These are phyloP conservation scores for Dicerorhinus sumatrensis DNA, from an alignment of 2,113 vertebrate genomes.

Conservation along the genomic window DNA sequence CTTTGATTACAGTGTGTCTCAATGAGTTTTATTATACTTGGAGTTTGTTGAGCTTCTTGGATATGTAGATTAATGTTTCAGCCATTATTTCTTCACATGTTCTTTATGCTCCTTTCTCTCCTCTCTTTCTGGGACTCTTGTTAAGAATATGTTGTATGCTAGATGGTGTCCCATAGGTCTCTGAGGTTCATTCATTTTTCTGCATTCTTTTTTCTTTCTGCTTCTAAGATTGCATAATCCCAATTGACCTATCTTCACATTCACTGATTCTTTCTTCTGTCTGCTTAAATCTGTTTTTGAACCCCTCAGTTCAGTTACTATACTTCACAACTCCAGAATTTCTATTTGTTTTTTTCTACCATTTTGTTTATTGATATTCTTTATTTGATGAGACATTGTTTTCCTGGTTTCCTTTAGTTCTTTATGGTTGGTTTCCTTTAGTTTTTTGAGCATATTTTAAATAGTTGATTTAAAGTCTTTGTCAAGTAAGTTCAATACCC, in stretches of 20 bases:
- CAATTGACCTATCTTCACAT: neutral
- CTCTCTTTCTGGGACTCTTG: neutral
- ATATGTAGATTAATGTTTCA: neutral
- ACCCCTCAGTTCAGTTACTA: neutral
- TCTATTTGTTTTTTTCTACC: neutral
- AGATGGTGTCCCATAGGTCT: neutral
- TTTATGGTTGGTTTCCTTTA: neutral
- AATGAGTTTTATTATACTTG: neutral
- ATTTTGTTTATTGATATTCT: neutral
- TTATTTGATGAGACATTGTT: neutral
- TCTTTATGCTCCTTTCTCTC: neutral
- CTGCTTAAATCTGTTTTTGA: neutral
- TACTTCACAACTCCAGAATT: neutral
- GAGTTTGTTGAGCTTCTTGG: neutral
- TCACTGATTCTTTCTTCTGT: neutral
- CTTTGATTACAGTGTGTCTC: neutral
- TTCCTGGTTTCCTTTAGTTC: neutral
- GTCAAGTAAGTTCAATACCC: neutral
- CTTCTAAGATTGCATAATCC: neutral
- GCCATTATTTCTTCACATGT: neutral
- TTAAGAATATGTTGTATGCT: neutral
- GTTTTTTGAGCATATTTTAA: neutral
- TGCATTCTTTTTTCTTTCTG: neutral
- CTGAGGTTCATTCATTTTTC: neutral
- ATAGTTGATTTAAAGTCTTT: neutral